Base-by-base conservation (phyloP, 2,888 invertebrate species). In the Phalera bucephala region DNA sequence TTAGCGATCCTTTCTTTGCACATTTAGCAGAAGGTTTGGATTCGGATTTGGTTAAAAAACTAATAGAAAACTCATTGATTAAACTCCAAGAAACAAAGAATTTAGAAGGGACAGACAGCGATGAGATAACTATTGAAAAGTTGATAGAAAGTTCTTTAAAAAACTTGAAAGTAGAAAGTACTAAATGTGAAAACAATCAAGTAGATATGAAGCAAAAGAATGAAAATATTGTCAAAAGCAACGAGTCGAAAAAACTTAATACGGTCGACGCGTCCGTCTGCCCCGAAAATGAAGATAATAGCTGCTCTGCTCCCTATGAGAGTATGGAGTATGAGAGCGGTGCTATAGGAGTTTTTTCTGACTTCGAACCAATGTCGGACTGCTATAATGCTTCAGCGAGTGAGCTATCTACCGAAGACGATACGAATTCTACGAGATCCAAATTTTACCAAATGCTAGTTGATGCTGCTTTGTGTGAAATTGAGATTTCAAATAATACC, bases 381-480 rank as follows among this genome's bases (percentile, higher is more conserved):
- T 94, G 93, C 73, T 94, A 94, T 69, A 94, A 94, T 49, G 94
- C 94, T 50, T 92, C 92, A 46, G 92, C 92, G 13, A 92, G 92
- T 72, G 92, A 92, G 58, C 64, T 92, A 39, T 92, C 92, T 2
- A 91, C 93, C 6, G 93, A 93, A 72, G 93, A 93, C 43, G 94
- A 94, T 51, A 90, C 91, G 33, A 90, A 91, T 47, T 90, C 91
- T 21, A 93, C 93, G 36, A 88, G 93, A 56, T 93, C 93, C 10
- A 94, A 94, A 69, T 94, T 94, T 77, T 94, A 94, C 72, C 94
- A 94, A 76, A 91, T 94, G 85, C 67, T 94, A 40, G 94, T 94
- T 14, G 94, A 94, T 64, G 92, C 93, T 40, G 93, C 93, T 2
- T 75, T 93, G 38, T 92, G 93, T 42, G 94, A 94, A 66, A 93